Conservation (phyloP, 1,140 invertebrate species). For the Drosophila tristis region DNA sequence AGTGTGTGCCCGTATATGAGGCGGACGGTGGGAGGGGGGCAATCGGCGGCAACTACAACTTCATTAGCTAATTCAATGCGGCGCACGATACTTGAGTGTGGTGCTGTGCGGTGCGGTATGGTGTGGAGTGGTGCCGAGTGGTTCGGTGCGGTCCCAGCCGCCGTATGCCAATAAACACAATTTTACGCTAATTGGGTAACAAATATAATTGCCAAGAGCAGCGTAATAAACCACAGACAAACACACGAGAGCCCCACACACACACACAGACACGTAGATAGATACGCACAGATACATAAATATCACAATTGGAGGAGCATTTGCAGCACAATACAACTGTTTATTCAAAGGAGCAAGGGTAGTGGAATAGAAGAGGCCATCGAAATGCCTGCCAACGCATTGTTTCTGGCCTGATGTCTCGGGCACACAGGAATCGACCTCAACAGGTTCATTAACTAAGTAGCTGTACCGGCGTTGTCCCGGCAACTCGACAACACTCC, state of each 20-base stretch:
- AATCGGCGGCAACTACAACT: slow-evolving; percentile 61
- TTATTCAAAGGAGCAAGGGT: slow-evolving; percentile 14
- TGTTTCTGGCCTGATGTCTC: slow-evolving; percentile 30
- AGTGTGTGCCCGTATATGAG: slow-evolving; percentile 4
- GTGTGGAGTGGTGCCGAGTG: background rate
- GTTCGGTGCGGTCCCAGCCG: slow-evolving; percentile 33
- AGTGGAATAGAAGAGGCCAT: slow-evolving; percentile 24
- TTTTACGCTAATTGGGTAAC: slow-evolving; percentile 83
- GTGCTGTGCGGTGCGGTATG: slow-evolving; percentile 16
- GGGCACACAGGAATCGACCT: slow-evolving; percentile 38
- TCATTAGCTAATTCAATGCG: slow-evolving; percentile 78
- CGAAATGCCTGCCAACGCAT: slow-evolving; percentile 43
- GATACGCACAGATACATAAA: slow-evolving; percentile 40
- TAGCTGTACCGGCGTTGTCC: slow-evolving; percentile 54
- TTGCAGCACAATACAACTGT: slow-evolving; percentile 41
- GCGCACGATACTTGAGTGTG: slow-evolving; percentile 33
- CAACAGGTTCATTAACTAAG: slow-evolving; percentile 81
- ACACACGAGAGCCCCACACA: slow-evolving; percentile 41
- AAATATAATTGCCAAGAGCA: slow-evolving; percentile 83
- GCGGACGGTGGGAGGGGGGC: slow-evolving; percentile 5
- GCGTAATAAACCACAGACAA: slow-evolving; percentile 79
- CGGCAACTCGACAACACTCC: slow-evolving; percentile 49
- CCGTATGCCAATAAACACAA: slow-evolving; percentile 78
- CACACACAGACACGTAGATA: slow-evolving; percentile 29
- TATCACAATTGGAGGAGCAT: slow-evolving; percentile 52